phyloP scores from a whole-genome alignment of 2,888 invertebrate species.

The Lysandra bellargus region DNA sequence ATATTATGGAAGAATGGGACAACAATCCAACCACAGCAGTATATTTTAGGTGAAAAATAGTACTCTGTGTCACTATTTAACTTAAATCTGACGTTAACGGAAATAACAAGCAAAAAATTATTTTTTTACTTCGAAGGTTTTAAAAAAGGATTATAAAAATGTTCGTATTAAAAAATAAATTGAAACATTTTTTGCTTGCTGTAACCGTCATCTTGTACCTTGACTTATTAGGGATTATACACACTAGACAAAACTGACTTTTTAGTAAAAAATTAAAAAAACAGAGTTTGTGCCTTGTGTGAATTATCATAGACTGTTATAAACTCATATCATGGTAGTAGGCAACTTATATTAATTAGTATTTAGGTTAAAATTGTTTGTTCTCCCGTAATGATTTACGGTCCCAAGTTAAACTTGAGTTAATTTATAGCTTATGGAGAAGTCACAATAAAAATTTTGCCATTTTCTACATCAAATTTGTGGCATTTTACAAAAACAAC shows the following conservation, averaged over 20 bases:
- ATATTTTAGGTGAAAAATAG: conserved; percentile 62
- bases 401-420: conserved; percentile 34
- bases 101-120: background rate
- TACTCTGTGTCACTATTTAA: conserved; percentile 61
- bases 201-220: conserved; percentile 3
- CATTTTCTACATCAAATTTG: conserved; percentile 9
- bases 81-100: conserved; percentile 37
- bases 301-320: background rate
- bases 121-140: background rate
- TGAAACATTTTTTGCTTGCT: background rate
- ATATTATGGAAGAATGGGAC: background rate
- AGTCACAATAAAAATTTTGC: conserved; percentile 5
- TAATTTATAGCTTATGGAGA: conserved; percentile 27
- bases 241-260: conserved; percentile 1
- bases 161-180: background rate
- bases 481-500: background rate
- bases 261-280: background rate
- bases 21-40: conserved; percentile 59
- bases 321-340: conserved; percentile 16
- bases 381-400: conserved; percentile 34
- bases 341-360: conserved; percentile 13
- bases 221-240: conserved; percentile 3
- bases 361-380: conserved; percentile 3
- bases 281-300: background rate
- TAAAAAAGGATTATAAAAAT: background rate